Percentiles rank a stretch among this genome's conserved stretches.
Evolutionary conservation across 1,140 invertebrate species (phyloP).

Genomic region (Caenorhabditis inopinata): DNA sequence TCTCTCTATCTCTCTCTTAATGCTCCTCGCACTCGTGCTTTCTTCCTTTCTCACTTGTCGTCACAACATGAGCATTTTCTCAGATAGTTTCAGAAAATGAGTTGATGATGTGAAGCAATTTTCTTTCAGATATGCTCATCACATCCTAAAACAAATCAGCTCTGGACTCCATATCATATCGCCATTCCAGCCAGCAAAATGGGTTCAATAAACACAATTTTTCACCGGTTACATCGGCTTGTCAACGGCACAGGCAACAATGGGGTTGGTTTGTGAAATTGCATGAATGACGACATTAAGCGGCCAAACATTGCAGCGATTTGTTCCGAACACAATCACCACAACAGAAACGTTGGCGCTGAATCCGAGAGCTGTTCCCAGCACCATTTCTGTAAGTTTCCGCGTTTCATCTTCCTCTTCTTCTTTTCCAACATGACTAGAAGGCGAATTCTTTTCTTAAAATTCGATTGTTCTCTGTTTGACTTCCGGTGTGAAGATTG

Average conservation of each 20-base stretch:
- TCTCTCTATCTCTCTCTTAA: too few relatives aligned
- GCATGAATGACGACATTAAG: neutral
- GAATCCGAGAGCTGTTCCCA: neutral
- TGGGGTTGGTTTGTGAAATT: neutral
- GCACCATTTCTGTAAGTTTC: neutral
- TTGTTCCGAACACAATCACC: neutral
- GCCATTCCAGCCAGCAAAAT: neutral
- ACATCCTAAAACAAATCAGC: neutral
- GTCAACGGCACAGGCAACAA: slow-evolving; percentile 23
- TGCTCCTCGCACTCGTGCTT: too few relatives aligned
- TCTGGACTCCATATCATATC: neutral
- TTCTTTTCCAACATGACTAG: neutral
- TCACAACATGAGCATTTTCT: too few relatives aligned
- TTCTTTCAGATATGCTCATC: neutral
- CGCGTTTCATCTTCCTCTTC: neutral
- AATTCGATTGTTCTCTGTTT: too few relatives aligned
- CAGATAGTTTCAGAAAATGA: too few relatives aligned
- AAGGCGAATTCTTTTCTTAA: neutral
- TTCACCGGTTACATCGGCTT: slow-evolving; percentile 3
- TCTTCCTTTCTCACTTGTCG: too few relatives aligned
- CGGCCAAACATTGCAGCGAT: neutral
- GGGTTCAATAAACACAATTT: slow-evolving; percentile 24
- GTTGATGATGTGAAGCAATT: too few relatives aligned
- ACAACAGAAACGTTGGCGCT: neutral
- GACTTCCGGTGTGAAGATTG: neutral